Percentiles rank a stretch among this genome's conserved stretches.
phyloP scores from a whole-genome alignment of 2,888 invertebrate species.

The Noctuana brunneofusca region DNA sequence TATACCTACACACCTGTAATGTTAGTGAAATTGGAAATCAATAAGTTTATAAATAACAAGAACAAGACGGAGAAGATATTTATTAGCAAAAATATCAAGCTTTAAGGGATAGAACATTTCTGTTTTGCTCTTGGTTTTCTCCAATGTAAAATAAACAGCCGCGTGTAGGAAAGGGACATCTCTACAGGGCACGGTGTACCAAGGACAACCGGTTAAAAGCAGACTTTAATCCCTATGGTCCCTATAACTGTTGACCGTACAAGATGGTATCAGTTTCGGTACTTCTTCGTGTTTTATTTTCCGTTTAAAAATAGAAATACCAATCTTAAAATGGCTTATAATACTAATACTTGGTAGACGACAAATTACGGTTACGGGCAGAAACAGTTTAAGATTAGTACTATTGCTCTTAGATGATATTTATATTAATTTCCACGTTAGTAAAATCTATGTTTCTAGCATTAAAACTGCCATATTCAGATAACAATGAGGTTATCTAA shows the following conservation, averaged over 20 bases:
- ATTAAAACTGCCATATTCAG: too few species aligned
- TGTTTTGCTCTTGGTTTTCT: slow-evolving; percentile 11
- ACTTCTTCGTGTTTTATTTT: slow-evolving; percentile 26
- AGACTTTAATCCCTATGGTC: slow-evolving; percentile 24
- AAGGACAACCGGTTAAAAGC: slow-evolving; percentile 62
- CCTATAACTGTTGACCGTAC: slow-evolving; percentile 32
- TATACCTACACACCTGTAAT: too few species aligned
- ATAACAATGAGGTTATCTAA: not conserved
- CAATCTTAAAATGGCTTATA: slow-evolving; percentile 5
- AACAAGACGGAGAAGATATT: not conserved
- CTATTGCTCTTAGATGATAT: not conserved
- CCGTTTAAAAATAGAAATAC: slow-evolving; percentile 24
- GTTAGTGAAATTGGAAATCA: too few species aligned
- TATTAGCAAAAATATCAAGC: not conserved
- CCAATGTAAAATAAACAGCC: slow-evolving; percentile 23
- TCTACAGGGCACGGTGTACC: slow-evolving; percentile 40
- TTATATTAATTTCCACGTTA: too few species aligned
- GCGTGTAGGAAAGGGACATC: slow-evolving; percentile 24
- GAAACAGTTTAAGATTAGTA: not conserved
- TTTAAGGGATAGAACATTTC: not conserved
- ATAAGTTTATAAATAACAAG: too few species aligned
- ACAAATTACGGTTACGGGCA: not conserved
- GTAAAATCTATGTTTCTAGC: too few species aligned
- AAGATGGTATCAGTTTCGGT: slow-evolving; percentile 33
- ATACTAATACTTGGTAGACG: not conserved